Evolutionary conservation across 2,797 vertebrate species (phyloP), one percentile per base, ranked within the genome.

Genomic region (Myioborus miniatus): DNA sequence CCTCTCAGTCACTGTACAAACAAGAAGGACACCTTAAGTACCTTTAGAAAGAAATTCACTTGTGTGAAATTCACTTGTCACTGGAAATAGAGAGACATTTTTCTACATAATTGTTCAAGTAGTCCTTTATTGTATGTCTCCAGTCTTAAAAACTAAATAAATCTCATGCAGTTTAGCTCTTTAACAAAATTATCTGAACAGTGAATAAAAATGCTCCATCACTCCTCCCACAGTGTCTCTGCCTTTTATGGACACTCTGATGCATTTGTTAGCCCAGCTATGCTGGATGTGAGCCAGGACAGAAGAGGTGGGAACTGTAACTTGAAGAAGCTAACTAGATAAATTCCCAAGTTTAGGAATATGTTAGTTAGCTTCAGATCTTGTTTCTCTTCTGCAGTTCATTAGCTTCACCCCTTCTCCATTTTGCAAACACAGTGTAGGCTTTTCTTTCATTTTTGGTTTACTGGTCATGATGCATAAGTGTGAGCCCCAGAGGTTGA

Each of bases 61-160:
- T 58, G 11, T 27, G 15, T 67, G 41, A 46, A 21, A 55, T 78
- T 65, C 14, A 16, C 27, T 55, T 78, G 27, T 55, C 36, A 37
- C 74, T 83, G 75, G 43, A 88, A 83, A 78, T 37, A 63, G 44
- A 72, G 18, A 63, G 13, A 63, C 29, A 36, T 92, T 96, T 94
- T 96, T 94, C 88, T 50, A 89, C 75, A 20, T 32, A 93, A 80
- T 29, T 67, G 49, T 47, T 89, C 36, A 55, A 91, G 46, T 59
- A 91, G 77, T 93, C 55, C 84, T 78, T 82, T 87, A 46, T 43
- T 82, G 13, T 67, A 12, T 15, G 56, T 60, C 41, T 90, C 24
- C 53, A 89, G 39, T 34, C 47, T 58, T 72, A 39, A 69, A 82
- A 90, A 34, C 5, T 1, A 69, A 90, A 43, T 75, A 90, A 56